phyloP scores from a whole-genome alignment of 2,888 invertebrate species.

The Ligdia adustata region DNA sequence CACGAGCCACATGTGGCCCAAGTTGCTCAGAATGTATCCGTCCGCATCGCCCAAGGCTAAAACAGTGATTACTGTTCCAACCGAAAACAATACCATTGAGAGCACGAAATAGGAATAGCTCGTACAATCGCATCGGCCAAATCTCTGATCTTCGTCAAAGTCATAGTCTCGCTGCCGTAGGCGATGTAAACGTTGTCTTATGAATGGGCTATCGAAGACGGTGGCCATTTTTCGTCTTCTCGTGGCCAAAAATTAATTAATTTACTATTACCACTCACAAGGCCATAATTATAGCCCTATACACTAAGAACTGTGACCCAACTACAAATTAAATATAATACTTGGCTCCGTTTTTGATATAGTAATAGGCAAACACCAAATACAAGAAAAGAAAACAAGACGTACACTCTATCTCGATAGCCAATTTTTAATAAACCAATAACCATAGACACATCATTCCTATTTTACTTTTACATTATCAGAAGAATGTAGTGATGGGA shows the following conservation, averaged over 20 bases:
- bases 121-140: constrained; percentile 86
- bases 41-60: constrained; percentile 85
- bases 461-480: no score
- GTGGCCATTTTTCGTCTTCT: constrained; percentile 80
- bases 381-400: no score
- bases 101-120: constrained; percentile 86
- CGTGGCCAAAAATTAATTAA: constrained; percentile 13
- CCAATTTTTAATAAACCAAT: no score
- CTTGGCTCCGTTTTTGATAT: no score
- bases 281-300: no score
- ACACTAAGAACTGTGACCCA: no score
- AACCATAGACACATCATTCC: no score
- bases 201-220: constrained; percentile 85
- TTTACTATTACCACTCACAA: no score
- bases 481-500: no score
- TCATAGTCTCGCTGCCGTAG: constrained; percentile 84
- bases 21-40: constrained; percentile 84
- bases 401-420: no score
- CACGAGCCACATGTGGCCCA: constrained; percentile 88
- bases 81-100: constrained; percentile 85
- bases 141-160: constrained; percentile 84
- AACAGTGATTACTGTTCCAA: constrained; percentile 86
- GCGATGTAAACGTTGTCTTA: constrained; percentile 84
- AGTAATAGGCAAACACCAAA: no score
- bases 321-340: constrained; percentile 4